Conservation (phyloP, 2,888 invertebrate species). For the Homarus gammarus region DNA sequence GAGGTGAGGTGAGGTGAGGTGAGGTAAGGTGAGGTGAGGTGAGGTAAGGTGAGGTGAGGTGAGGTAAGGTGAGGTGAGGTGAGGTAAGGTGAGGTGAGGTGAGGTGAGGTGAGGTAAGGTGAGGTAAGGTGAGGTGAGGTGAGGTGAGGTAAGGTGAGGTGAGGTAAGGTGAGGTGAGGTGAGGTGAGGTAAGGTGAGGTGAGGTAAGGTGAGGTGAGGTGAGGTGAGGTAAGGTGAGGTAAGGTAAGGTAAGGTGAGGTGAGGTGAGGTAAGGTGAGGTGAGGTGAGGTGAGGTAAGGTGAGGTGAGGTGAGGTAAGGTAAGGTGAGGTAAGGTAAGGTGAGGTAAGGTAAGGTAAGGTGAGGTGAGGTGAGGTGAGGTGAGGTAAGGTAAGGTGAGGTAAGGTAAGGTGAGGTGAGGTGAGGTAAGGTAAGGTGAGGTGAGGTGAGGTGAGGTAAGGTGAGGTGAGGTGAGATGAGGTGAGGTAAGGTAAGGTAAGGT, state of each 20-base stretch:
- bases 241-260: slow-evolving; percentile 1
- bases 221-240: slow-evolving; percentile 4
- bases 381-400: neutral
- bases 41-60: neutral
- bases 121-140: neutral
- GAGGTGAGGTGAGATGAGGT: neutral
- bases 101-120: neutral
- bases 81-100: slow-evolving; percentile 2
- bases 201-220: neutral
- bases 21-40: neutral
- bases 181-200: neutral
- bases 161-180: slow-evolving; percentile 11
- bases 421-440: neutral
- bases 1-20: slow-evolving; percentile 3
- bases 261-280: neutral
- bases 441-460: neutral
- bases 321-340: neutral
- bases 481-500: neutral
- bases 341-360: neutral
- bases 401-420: neutral
- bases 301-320: neutral
- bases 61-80: slow-evolving; percentile 6
- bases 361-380: neutral
- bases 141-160: neutral
- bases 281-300: neutral